Evolutionary conservation across 2,113 vertebrate species (phyloP), one percentile per base, ranked within the genome.

Genomic region (Hemicordylus capensis): DNA sequence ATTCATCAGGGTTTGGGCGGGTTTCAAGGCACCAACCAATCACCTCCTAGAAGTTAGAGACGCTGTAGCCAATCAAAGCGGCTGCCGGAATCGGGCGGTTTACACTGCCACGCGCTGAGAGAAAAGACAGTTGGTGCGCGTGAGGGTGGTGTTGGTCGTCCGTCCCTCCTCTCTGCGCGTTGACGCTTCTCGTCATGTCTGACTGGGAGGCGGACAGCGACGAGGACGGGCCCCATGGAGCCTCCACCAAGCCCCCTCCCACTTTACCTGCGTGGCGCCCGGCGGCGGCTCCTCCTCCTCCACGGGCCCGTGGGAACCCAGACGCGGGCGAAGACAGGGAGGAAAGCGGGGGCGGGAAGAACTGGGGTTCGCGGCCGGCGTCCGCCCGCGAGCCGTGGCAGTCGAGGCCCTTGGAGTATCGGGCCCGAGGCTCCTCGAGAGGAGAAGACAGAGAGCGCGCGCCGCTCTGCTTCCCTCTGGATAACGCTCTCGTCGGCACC

Each of bases 121-220:
- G 4, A 28, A 8, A 22, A 2, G 51, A 14, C 42, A 3, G 26
- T 26, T 19, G 8, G 12, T 20, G 22, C 15, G 34, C 7, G 31
- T 5, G n/a, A 6, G 26, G 15, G 28, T 6, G 4, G 70, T 28
- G 31, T 12, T 4, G 73, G 72, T 2, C 28, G 44, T 28, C n/a
- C n/a, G n/a, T n/a, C n/a, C n/a, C n/a, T 31, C 8, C 2, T 51
- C 4, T 6, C 11, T 44, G 11, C 28, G 12, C 1, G 34, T 26
- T 42, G 22, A 15, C 74, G 10, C 4, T 3, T 0, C 81, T 0
- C 0, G 88, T 83, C 56, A 98, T 97, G 95, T 94, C 95, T 0
- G 96, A 97, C 88, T 97, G 97, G 97, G 96, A 96, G 0, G 46
- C 88, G 0, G 94, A 96, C 3, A 72, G 91, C 10, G 81, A 93